These are phyloP conservation scores for Takifugu flavidus DNA, from an alignment of 2,113 vertebrate species.

Conservation along the genomic window DNA sequence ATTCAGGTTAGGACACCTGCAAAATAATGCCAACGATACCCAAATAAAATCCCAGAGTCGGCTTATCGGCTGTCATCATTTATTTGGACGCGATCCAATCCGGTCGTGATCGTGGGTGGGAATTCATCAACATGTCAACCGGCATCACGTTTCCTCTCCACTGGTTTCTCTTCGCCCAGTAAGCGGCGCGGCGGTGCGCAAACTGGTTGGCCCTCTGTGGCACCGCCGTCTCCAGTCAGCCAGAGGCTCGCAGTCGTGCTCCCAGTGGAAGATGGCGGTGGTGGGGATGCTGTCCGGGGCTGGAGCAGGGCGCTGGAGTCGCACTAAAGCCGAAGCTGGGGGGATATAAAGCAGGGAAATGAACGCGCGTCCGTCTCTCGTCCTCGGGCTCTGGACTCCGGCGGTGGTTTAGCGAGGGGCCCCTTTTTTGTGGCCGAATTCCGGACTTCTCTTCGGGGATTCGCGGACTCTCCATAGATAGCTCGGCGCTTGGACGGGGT, in stretches of 20 bases:
- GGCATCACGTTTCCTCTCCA: slow-evolving; percentile 5
- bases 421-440: slow-evolving; percentile 29
- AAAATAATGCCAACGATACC: no score
- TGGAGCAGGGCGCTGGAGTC: slow-evolving; percentile 52
- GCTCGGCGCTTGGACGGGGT: slow-evolving; percentile 43
- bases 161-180: slow-evolving; percentile 5
- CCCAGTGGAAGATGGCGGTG: slow-evolving; percentile 86
- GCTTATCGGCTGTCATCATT: no score
- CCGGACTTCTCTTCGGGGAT: slow-evolving; percentile 48
- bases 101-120: not conserved
- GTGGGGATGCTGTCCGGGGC: slow-evolving; percentile 72
- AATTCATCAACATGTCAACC: slow-evolving; percentile 10
- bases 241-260: slow-evolving; percentile 59
- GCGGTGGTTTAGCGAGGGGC: slow-evolving; percentile 33
- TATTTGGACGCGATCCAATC: no score
- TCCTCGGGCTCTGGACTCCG: slow-evolving; percentile 48
- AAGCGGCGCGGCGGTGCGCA: slow-evolving; percentile 27
- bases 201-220: not conserved
- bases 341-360: slow-evolving; percentile 45
- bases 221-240: slow-evolving; percentile 42
- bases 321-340: slow-evolving; percentile 33
- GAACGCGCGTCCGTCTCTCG: slow-evolving; percentile 25
- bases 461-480: slow-evolving; percentile 36
- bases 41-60: no score
- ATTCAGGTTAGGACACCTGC: no score